These are phyloP conservation scores for Prenolepis imparis DNA, from an alignment of 2,888 invertebrate genomes.

Conservation along the genomic window DNA sequence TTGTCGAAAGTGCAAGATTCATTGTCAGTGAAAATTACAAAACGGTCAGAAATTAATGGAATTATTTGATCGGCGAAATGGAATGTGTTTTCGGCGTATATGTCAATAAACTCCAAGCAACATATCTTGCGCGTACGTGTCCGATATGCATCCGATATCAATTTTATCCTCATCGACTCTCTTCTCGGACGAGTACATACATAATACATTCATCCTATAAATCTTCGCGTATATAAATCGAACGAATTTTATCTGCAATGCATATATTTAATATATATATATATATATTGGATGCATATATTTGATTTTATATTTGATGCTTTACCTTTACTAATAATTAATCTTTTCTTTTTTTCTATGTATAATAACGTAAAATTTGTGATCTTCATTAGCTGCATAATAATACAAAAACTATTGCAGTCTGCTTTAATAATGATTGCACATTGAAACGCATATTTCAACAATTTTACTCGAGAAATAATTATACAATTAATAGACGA, in stretches of 20 bases:
- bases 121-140: conserved; percentile 30
- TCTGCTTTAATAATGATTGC: neutral
- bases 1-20: neutral
- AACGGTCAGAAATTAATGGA: conserved; percentile 30
- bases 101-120: conserved; percentile 48
- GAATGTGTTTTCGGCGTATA: conserved; percentile 40
- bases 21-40: conserved; percentile 9
- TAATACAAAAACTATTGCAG: conserved; percentile 22
- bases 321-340: neutral
- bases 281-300: neutral
- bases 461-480: neutral
- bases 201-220: conserved; percentile 53
- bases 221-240: conserved; percentile 32
- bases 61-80: conserved; percentile 32
- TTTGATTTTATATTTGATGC: conserved; percentile 19
- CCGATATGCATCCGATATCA: conserved; percentile 44
- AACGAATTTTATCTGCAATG: conserved; percentile 14
- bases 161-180: conserved; percentile 48
- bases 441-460: neutral
- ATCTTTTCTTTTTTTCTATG: conserved; percentile 2
- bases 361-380: conserved; percentile 23
- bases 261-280: neutral
- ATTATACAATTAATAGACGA: conserved; percentile 8
- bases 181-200: conserved; percentile 30
- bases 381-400: neutral